Conservation (phyloP, 2,797 vertebrate species). For the Acridotheres tristis region DNA sequence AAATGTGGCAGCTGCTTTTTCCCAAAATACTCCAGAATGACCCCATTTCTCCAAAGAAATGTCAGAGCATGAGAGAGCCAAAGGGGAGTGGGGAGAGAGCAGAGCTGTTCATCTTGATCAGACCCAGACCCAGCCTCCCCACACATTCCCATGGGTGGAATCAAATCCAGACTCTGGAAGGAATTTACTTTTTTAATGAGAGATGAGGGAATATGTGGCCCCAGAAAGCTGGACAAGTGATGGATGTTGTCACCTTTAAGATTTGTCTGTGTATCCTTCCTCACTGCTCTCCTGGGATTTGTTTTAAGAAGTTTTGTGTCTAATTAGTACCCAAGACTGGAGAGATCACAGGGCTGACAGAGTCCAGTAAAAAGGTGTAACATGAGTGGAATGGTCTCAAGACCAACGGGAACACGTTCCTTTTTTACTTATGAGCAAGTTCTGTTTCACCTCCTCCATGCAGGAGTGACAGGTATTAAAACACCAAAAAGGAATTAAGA, state of each 20-base stretch:
- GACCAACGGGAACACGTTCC: neutral
- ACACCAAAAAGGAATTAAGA: neutral
- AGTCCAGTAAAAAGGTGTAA: neutral
- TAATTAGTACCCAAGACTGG: neutral
- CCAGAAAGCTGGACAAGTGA: neutral
- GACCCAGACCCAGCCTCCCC: neutral
- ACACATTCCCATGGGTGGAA: neutral
- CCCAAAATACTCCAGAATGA: neutral
- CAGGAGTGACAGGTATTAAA: neutral
- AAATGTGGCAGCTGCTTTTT: neutral
- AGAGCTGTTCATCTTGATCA: neutral
- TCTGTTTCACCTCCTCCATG: neutral
- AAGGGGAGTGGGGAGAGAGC: neutral
- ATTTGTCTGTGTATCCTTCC: neutral
- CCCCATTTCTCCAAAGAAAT: slow-evolving; percentile 51
- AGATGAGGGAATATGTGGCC: neutral
- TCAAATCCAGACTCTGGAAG: neutral
- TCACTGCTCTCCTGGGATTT: neutral
- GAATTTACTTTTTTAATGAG: neutral
- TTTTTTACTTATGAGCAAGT: neutral
- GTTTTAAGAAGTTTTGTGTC: neutral
- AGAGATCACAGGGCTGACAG: neutral
- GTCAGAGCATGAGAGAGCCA: neutral
- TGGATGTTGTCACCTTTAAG: neutral
- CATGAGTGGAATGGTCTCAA: neutral